Evolutionary conservation across 2,888 invertebrate species (phyloP).

Genomic region (Eudemis profundana): DNA sequence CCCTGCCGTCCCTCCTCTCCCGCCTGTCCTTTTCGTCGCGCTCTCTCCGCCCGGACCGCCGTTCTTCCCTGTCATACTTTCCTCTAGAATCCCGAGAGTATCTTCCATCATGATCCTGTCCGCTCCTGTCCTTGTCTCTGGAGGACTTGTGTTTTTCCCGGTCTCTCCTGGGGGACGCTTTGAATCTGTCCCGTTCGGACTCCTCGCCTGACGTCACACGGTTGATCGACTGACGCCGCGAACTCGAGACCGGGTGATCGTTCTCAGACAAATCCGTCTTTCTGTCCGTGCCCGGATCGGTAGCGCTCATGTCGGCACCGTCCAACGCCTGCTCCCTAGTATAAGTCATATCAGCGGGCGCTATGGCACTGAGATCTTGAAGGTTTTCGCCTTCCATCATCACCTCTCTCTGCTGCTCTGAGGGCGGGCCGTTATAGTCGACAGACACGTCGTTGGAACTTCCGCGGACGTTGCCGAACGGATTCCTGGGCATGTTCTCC

Average conservation of each 20-base stretch:
- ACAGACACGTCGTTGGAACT: conserved; percentile 57
- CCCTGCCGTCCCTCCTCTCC: conserved; percentile 57
- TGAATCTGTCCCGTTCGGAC: conserved; percentile 75
- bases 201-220: conserved; percentile 76
- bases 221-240: conserved; percentile 66
- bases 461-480: conserved; percentile 64
- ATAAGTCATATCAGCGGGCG: conserved; percentile 67
- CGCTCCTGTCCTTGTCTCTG: conserved; percentile 61
- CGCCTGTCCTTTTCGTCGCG: conserved; percentile 66
- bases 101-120: conserved; percentile 67
- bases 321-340: conserved; percentile 82
- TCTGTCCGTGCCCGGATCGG: conserved; percentile 60
- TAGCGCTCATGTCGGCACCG: conserved; percentile 70
- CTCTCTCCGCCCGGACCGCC: conserved; percentile 62
- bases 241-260: conserved; percentile 64
- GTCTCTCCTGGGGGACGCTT: conserved; percentile 70
- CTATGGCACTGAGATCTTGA: conserved; percentile 73
- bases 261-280: conserved; percentile 66
- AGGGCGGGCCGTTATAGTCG: conserved; percentile 61
- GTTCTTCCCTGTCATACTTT: conserved; percentile 61
- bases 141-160: conserved; percentile 67
- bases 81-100: conserved; percentile 66
- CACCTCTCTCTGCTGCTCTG: conserved; percentile 81
- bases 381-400: conserved; percentile 86
- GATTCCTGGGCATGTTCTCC: conserved; percentile 63